Base-by-base conservation (phyloP, 2,797 vertebrate genomes). In the Etheostoma nigrum region DNA sequence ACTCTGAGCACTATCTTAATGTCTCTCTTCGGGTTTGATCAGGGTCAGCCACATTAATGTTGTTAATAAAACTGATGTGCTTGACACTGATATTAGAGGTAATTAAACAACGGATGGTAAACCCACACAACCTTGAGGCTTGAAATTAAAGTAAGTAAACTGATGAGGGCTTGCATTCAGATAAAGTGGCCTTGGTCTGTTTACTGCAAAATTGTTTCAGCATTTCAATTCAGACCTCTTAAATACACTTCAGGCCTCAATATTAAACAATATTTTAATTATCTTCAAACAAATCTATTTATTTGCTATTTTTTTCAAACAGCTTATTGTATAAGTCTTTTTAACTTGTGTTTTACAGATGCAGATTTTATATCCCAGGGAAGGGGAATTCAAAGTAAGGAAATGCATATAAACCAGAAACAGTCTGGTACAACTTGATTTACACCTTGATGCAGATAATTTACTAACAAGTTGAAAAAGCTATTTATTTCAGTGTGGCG, bases 1-100 rank as follows among this genome's bases (percentile, higher is more conserved):
- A 40, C 36, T 11, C 10, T 40, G 25, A 78, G 58, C 53, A 45
- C 18, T 36, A 16, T 85, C 27, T 72, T 67, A 73, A 54, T 54
- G 36, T 67, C 27, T 80, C 57, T 59, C 44, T 30, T 59, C 1
- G 2, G 69, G 25, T 74, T 59, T 66, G 30, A 74, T 79, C 33
- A 62, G 57, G 60, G 30, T 81, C 76, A 74, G 67, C 30, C 19
- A 27, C 47, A 61, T 40, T 49, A 74, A 33, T 30, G 18, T 54
- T 83, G 67, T 82, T 75, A 61, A 83, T 75, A 51, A 61, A 79
- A 75, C 21, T 2, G 23, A 23, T 58, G 51, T 72, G 49, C n/a
- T 71, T 70, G 47, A 64, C 48, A 72, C 61, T 63, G 49, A 82
- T 79, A 68, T 60, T 36, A n/a, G 15, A 55, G 27, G 6, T 33